Conservation (phyloP, 2,797 vertebrate species). For the Erethizon dorsatum region DNA sequence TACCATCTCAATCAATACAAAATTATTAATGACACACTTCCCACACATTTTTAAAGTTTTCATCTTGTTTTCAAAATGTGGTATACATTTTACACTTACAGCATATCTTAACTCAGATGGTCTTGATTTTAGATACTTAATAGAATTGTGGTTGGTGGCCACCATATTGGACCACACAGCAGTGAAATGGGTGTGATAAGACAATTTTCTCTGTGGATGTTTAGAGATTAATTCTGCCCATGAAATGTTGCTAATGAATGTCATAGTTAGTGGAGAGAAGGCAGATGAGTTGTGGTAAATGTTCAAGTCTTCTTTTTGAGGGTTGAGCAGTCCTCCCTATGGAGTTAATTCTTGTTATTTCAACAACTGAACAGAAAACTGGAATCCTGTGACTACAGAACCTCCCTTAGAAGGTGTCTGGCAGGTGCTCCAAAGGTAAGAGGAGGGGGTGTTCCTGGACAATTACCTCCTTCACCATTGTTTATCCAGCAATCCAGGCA, state of each 20-base stretch:
- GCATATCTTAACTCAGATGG: not conserved
- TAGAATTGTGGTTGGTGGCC: accelerated
- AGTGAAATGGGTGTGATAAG: accelerated
- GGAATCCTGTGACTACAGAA: no score
- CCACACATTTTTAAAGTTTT: not conserved
- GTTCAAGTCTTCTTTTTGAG: accelerated
- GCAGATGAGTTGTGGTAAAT: not conserved
- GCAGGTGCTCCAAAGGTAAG: not conserved
- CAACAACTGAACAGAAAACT: accelerated
- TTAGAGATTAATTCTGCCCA: not conserved
- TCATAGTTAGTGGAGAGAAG: not conserved
- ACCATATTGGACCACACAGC: not conserved
- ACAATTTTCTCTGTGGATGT: accelerated
- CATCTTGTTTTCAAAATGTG: not conserved
- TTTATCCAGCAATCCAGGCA: no score
- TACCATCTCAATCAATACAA: not conserved
- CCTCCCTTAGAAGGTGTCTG: not conserved
- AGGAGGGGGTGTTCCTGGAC: accelerated
- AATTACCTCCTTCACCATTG: accelerated
- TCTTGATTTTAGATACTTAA: not conserved
- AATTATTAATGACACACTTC: not conserved
- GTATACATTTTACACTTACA: not conserved
- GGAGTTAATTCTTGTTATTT: not conserved
- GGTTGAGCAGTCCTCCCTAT: not conserved
- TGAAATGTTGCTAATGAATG: not conserved